Evolutionary conservation across 2,888 invertebrate genomes (phyloP).

Genomic region (Lasioglossum leucozonium): DNA sequence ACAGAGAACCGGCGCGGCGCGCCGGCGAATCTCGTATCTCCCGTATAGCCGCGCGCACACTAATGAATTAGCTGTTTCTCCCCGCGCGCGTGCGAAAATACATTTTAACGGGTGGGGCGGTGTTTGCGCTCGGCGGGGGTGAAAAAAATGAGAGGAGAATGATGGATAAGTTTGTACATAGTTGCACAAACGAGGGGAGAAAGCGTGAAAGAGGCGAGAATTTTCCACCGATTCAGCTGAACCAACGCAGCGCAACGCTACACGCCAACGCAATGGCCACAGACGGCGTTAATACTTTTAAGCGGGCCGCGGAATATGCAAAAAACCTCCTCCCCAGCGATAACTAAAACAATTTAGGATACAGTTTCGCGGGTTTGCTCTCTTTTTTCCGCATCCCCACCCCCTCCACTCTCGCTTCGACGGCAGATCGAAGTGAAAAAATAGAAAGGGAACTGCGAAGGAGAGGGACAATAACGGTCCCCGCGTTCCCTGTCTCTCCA

Average conservation of each 20-base stretch:
- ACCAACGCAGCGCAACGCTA: not conserved
- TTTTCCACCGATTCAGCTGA: not conserved
- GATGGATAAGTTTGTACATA: constrained; percentile 11
- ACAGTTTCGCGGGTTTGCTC: not conserved
- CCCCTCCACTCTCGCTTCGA: not conserved
- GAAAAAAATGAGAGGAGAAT: not conserved
- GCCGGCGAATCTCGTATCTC: not conserved
- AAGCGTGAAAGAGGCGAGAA: constrained; percentile 8
- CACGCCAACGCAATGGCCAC: not conserved
- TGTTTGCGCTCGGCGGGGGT: not conserved
- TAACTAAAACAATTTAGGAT: constrained; percentile 37
- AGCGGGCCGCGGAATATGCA: constrained; percentile 11
- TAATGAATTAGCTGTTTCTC: not conserved
- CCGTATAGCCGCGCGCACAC: not conserved
- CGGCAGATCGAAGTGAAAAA: not conserved
- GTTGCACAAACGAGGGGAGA: constrained; percentile 8
- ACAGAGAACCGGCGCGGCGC: not conserved
- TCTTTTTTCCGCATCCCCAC: not conserved
- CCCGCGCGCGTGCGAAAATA: not conserved
- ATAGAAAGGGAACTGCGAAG: not conserved
- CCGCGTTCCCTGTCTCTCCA: not conserved
- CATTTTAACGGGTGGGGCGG: not conserved
- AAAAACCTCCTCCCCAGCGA: constrained; percentile 1
- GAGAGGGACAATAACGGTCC: not conserved
- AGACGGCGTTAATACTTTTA: constrained; percentile 35